Percentiles rank a stretch among this genome's conserved stretches.
These are phyloP conservation scores for Xiphydria camelus DNA, from an alignment of 2,888 invertebrate genomes.

Conservation along the genomic window DNA sequence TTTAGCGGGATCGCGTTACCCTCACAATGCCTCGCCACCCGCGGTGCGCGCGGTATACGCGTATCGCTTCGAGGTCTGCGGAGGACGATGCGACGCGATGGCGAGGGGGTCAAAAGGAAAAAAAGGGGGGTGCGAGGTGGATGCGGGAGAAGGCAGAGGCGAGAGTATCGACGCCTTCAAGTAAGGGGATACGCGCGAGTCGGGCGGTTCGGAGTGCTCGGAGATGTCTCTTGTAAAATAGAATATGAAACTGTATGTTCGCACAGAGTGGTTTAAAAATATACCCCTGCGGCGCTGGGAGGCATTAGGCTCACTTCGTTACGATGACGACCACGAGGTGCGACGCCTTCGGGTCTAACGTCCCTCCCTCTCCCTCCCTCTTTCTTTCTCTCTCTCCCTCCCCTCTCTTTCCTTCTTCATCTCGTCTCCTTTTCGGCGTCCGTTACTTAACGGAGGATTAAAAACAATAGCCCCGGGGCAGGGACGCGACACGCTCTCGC, in stretches of 20 bases:
- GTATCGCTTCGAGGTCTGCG: constrained; percentile 2
- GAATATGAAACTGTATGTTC: constrained; percentile 58
- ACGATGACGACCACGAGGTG: constrained; percentile 27
- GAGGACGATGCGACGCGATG: constrained; percentile 11
- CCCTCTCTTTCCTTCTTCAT: too few species aligned
- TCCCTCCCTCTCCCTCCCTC: constrained; percentile 11
- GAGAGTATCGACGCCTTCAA: constrained; percentile 18
- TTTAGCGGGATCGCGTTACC: constrained; percentile 28
- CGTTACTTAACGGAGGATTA: constrained; percentile 1
- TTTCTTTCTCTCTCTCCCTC: constrained; percentile 7
- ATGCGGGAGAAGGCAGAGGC: constrained; percentile 12
- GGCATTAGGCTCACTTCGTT: constrained; percentile 30
- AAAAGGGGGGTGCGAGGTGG: constrained; percentile 1
- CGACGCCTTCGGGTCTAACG: constrained; percentile 20
- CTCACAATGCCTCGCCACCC: constrained; percentile 18
- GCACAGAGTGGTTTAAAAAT: constrained; percentile 57
- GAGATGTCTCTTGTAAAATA: constrained; percentile 53
- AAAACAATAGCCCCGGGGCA: not conserved
- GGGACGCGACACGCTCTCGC: not conserved
- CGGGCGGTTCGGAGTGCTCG: constrained; percentile 25
- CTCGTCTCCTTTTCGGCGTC: not conserved
- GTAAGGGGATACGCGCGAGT: constrained; percentile 23
- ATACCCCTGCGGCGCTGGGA: constrained; percentile 24
- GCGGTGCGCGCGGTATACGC: constrained; percentile 7
- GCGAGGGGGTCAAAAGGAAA: constrained; percentile 1